These are phyloP conservation scores for Tricholauxania praeusta DNA, from an alignment of 2,888 invertebrate species.

Conservation along the genomic window DNA sequence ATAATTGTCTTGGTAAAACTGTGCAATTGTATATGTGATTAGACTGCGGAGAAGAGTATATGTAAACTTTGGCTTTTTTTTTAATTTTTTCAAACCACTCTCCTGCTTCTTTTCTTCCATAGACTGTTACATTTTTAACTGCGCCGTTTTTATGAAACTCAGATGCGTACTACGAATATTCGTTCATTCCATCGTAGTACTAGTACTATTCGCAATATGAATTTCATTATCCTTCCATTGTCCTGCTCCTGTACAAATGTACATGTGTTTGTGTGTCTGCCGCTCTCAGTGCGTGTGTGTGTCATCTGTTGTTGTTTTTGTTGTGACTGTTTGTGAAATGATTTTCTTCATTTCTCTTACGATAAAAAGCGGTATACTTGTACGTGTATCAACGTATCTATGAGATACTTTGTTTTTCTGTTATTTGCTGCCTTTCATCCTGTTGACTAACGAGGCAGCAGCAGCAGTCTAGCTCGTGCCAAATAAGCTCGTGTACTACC, in stretches of 20 bases:
- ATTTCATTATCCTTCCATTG: slow-evolving; percentile 23
- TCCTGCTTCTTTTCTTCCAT: not conserved
- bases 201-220: slow-evolving; percentile 23
- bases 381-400: slow-evolving; percentile 1
- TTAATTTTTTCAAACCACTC: slow-evolving; percentile 5
- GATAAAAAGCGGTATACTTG: not conserved
- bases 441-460: slow-evolving; percentile 20
- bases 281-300: slow-evolving; percentile 35
- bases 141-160: not conserved
- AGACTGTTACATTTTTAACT: slow-evolving; percentile 2
- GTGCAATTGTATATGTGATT: not conserved
- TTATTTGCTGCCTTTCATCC: slow-evolving; percentile 22
- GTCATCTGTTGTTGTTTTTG: slow-evolving; percentile 18
- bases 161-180: slow-evolving; percentile 21
- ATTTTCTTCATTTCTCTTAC: not conserved
- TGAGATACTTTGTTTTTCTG: not conserved
- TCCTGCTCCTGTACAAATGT: not conserved
- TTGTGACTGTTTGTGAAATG: slow-evolving; percentile 8
- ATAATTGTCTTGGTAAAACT: too few species aligned
- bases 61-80: not conserved
- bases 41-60: not conserved
- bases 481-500: not conserved
- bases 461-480: slow-evolving; percentile 3
- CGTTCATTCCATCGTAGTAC: slow-evolving; percentile 21
- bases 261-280: not conserved